A percentile compares a stretch with the other conserved stretches of the same genome.
These are phyloP conservation scores for Temnothorax unifasciatus DNA, from an alignment of 2,888 invertebrate species.

Conservation along the genomic window DNA sequence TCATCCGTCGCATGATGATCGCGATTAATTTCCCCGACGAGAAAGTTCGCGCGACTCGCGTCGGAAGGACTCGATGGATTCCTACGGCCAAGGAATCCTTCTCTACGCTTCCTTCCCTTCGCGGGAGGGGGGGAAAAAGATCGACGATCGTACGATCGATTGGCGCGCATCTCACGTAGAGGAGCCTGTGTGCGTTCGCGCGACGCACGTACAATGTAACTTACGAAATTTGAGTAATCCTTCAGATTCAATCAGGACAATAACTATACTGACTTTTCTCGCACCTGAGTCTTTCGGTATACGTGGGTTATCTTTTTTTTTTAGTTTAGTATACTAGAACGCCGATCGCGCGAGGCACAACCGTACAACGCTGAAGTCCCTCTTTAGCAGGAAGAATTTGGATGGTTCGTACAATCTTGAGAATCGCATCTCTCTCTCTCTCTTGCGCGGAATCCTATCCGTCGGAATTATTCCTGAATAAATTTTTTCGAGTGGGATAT, in stretches of 20 bases:
- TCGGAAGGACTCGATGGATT: conserved; percentile 21
- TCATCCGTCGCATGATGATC: conserved; percentile 24
- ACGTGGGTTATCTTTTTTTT: conserved; percentile 80
- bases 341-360: conserved; percentile 68
- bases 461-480: conserved; percentile 7
- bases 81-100: background rate
- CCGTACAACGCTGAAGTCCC: conserved; percentile 45
- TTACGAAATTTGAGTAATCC: conserved; percentile 70
- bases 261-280: conserved; percentile 77
- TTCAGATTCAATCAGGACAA: conserved; percentile 77
- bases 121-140: background rate
- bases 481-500: conserved; percentile 36
- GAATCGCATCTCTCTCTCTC: background rate
- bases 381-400: background rate
- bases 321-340: conserved; percentile 83
- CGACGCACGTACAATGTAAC: conserved; percentile 41
- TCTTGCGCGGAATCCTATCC: background rate
- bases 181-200: conserved; percentile 53
- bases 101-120: background rate
- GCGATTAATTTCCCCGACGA: conserved; percentile 48
- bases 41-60: background rate
- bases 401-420: background rate
- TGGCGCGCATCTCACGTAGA: conserved; percentile 54
- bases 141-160: conserved; percentile 71
- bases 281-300: conserved; percentile 86